A percentile compares a stretch with the other conserved stretches of the same genome.
Conservation (phyloP, 1,140 invertebrate species). For the Drosophila kanapiae region DNA sequence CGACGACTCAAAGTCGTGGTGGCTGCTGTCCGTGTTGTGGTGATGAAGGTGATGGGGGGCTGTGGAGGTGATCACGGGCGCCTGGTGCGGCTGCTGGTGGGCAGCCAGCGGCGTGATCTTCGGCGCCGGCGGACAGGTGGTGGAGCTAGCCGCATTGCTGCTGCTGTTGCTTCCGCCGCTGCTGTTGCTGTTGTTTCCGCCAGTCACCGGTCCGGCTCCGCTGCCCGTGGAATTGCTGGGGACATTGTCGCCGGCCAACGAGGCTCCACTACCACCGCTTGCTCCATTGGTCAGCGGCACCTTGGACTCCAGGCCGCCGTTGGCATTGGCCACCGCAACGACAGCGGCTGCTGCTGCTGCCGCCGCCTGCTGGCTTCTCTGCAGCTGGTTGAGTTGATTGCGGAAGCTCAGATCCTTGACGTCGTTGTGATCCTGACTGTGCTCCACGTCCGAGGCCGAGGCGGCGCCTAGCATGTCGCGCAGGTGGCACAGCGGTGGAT, state of each 20-base stretch:
- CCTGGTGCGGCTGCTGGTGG: conserved; percentile 77
- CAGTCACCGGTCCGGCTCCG: conserved; percentile 16
- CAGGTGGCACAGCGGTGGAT: conserved; percentile 85
- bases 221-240: conserved; percentile 64
- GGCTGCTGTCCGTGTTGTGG: conserved; percentile 79
- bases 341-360: conserved; percentile 62
- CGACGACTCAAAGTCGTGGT: conserved; percentile 83
- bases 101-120: conserved; percentile 34
- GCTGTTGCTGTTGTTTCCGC: conserved; percentile 41
- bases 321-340: conserved; percentile 44
- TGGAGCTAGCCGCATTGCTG: conserved; percentile 69
- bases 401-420: conserved; percentile 85
- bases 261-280: conserved; percentile 20
- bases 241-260: conserved; percentile 43
- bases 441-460: conserved; percentile 81
- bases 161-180: conserved; percentile 53
- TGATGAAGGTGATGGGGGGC: conserved; percentile 74
- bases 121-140: conserved; percentile 40
- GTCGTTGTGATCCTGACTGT: conserved; percentile 90
- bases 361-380: conserved; percentile 58
- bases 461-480: conserved; percentile 75
- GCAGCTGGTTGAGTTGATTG: conserved; percentile 80
- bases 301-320: conserved; percentile 36
- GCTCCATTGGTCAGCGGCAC: conserved; percentile 22
- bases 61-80: conserved; percentile 79